Evolutionary conservation across 2,888 invertebrate species (phyloP), one percentile per base, ranked within the genome.

Genomic region (Cantharis nigra): DNA sequence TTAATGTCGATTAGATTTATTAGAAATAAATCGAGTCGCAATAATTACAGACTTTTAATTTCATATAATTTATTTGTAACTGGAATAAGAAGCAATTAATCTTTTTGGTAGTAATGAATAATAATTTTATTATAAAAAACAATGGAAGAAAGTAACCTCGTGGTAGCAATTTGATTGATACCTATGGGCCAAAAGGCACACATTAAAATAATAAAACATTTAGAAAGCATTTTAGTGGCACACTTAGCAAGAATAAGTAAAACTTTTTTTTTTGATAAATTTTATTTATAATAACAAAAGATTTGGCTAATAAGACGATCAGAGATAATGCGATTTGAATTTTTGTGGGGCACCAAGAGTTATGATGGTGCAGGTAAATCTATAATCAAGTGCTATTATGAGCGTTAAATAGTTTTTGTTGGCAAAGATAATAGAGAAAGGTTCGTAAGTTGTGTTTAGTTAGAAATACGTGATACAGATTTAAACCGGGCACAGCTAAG

Each of bases 381-480:
- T 80, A 81, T 81, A 81, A 82, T 81, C 83, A 79, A 78, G 49
- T 76, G 80, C 76, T 71, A 28, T 75, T 76, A 78, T 79, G 80
- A 80, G 80, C 79, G 75, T 82, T 82, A 82, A 49, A 49, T n/a
- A 49, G 49, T 49, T 76, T 83, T 83, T 83, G 83, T 83, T 82
- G 80, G 79, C 75, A 76, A 76, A 70, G 80, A 82, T 83, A 83
- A 83, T 83, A 82, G 85, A 85, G 85, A 85, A 85, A 85, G 85
- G 84, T 82, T 81, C 82, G 83, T 82, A 82, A 81, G 81, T 80
- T 82, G 81, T 82, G 83, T 81, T 83, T 82, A 81, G 84, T 84
- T 84, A 84, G 83, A 84, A 85, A 85, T 85, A 85, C 81, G 83
- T 82, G 85, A 83, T 85, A 85, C 82, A 83, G 83, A 83, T 84